Percentiles rank a stretch among this genome's conserved stretches.
These are phyloP conservation scores for Amaurobius ferox DNA, from an alignment of 2,888 invertebrate species.

Conservation along the genomic window DNA sequence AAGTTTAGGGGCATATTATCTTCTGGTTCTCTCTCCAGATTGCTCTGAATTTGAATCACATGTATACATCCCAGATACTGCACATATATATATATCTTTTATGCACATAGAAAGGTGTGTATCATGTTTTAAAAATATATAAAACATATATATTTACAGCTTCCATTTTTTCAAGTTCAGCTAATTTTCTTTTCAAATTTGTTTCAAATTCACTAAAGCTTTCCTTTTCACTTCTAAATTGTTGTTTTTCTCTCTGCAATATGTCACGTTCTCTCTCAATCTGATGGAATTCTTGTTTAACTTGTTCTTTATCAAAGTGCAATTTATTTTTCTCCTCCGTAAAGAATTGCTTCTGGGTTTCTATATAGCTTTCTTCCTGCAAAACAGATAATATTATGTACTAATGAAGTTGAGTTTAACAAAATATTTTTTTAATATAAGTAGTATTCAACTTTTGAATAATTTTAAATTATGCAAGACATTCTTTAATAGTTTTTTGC, in stretches of 20 bases:
- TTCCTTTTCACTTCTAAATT: slow-evolving; percentile 39
- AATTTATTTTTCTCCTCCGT: slow-evolving; percentile 55
- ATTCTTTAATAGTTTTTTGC: too few relatives aligned
- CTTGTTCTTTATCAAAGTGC: slow-evolving; percentile 28
- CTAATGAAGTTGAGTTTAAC: neutral
- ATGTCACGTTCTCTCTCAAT: slow-evolving; percentile 41
- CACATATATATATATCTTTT: too few relatives aligned
- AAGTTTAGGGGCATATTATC: too few relatives aligned
- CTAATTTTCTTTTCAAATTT: slow-evolving; percentile 40
- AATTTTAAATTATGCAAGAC: too few relatives aligned
- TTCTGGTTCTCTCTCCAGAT: too few relatives aligned
- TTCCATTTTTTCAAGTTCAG: slow-evolving; percentile 57
- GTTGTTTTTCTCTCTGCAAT: slow-evolving; percentile 37
- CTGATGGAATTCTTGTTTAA: slow-evolving; percentile 37
- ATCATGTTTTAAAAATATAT: neutral
- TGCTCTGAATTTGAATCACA: too few relatives aligned
- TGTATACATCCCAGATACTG: too few relatives aligned
- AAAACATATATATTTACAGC: slow-evolving; percentile 42
- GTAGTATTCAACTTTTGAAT: neutral
- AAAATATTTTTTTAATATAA: neutral
- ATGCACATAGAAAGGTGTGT: too few relatives aligned
- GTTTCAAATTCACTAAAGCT: slow-evolving; percentile 39
- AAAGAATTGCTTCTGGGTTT: slow-evolving; percentile 39
- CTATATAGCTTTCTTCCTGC: slow-evolving; percentile 57
- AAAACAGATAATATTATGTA: neutral